phyloP scores from a whole-genome alignment of 2,113 vertebrate species.

The Cyphomyrus discorhynchus region DNA sequence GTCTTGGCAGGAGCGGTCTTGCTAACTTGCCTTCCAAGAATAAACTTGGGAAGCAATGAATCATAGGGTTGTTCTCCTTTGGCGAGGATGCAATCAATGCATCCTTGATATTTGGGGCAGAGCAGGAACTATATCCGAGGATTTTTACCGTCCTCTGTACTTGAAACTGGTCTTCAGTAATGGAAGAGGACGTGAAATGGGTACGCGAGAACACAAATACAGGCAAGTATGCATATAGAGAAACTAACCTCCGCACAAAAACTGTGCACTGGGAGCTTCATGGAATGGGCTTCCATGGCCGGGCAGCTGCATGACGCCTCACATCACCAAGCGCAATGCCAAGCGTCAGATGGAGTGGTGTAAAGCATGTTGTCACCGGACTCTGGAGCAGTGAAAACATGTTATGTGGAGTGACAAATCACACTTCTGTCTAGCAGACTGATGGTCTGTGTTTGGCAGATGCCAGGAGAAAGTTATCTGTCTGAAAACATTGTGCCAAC shows the following conservation, averaged over 20 bases:
- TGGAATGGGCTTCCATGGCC: background rate
- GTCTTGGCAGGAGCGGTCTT: background rate
- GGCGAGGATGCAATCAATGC: background rate
- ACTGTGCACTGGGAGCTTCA: background rate
- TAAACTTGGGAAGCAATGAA: background rate
- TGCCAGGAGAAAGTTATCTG: background rate
- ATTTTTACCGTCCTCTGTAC: background rate
- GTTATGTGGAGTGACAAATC: too few species aligned
- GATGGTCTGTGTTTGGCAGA: background rate
- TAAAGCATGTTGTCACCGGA: too few species aligned
- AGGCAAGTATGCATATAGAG: background rate
- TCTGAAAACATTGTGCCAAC: background rate
- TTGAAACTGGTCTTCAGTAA: background rate
- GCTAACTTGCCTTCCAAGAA: background rate
- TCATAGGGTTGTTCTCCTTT: background rate
- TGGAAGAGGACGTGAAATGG: background rate
- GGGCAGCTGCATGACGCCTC: background rate
- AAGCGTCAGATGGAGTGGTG: too few species aligned
- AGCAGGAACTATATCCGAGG: background rate
- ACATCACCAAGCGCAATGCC: too few species aligned
- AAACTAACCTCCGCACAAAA: background rate
- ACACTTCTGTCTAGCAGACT: background rate
- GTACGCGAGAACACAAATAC: background rate
- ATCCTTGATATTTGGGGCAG: background rate
- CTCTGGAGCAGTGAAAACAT: too few species aligned